Conservation (phyloP, 2,797 vertebrate genomes). For the Lithobates pipiens region DNA sequence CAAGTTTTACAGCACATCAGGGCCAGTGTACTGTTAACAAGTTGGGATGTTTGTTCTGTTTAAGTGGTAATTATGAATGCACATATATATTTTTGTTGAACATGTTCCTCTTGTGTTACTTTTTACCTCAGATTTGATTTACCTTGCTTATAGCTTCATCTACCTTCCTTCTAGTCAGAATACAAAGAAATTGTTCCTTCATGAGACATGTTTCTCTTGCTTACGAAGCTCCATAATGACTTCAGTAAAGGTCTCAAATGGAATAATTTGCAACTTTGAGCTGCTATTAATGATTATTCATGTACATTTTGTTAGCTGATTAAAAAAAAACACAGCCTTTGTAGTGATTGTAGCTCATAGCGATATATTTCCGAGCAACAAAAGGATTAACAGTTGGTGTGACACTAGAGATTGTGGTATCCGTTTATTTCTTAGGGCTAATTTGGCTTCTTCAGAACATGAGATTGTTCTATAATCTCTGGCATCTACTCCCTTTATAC, state of each 20-base stretch:
- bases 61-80: too few species aligned
- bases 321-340: slow-evolving; percentile 67
- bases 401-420: slow-evolving; percentile 68
- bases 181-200: slow-evolving; percentile 50
- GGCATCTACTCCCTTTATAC: slow-evolving; percentile 61
- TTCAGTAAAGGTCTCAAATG: slow-evolving; percentile 39
- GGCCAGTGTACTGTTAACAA: too few species aligned
- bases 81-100: background rate
- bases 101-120: slow-evolving; percentile 7
- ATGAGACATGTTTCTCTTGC: slow-evolving; percentile 64
- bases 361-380: slow-evolving; percentile 68
- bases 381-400: slow-evolving; percentile 67
- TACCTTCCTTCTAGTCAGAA: slow-evolving; percentile 48
- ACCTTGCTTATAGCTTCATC: slow-evolving; percentile 37
- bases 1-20: too few species aligned
- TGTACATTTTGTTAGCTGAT: slow-evolving; percentile 66
- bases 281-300: slow-evolving; percentile 68
- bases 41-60: too few species aligned
- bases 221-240: slow-evolving; percentile 47
- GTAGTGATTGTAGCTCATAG: slow-evolving; percentile 68
- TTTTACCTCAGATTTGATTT: slow-evolving; percentile 55
- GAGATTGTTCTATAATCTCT: slow-evolving; percentile 66
- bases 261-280: slow-evolving; percentile 62
- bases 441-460: slow-evolving; percentile 68
- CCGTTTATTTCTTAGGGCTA: slow-evolving; percentile 70